phyloP scores from a whole-genome alignment of 1,140 invertebrate species.

The Melanaphis sacchari region DNA sequence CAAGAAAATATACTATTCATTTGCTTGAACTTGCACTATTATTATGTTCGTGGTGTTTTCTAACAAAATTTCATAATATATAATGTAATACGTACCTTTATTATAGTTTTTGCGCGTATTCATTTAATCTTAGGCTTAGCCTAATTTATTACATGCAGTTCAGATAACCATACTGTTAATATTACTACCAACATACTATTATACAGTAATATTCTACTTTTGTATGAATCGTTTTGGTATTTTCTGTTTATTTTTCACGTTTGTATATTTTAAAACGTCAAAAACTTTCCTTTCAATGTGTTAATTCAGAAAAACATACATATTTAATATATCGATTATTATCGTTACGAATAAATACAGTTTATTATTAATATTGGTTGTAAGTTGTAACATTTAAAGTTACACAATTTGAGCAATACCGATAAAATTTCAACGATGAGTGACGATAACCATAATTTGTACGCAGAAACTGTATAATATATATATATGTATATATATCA shows the following conservation, averaged over 20 bases:
- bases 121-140: background rate
- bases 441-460: background rate
- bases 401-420: background rate
- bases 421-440: background rate
- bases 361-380: background rate
- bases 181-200: too few relatives aligned
- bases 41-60: background rate
- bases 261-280: background rate
- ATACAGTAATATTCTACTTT: background rate
- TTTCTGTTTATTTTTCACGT: background rate
- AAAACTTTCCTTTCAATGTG: background rate
- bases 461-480: background rate
- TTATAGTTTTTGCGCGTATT: background rate
- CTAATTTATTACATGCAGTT: background rate
- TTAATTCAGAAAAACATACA: background rate
- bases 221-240: background rate
- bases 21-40: background rate
- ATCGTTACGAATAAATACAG: background rate
- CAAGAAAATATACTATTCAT: background rate
- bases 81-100: background rate
- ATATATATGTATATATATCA: background rate
- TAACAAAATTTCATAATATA: background rate
- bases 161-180: background rate
- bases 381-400: background rate
- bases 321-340: background rate